Conservation (phyloP, 2,888 invertebrate species). For the Meloe dianella region DNA sequence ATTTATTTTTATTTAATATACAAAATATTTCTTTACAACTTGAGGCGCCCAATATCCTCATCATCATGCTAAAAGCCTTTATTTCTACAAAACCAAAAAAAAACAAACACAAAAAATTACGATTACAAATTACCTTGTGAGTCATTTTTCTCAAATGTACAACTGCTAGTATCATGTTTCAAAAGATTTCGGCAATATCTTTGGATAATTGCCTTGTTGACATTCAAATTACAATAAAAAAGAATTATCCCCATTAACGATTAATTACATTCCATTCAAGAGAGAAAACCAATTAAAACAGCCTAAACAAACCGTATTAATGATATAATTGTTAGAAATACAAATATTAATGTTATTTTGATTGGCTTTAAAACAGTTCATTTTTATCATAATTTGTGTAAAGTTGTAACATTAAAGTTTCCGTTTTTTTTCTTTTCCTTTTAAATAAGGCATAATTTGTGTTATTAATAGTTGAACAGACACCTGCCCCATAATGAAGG, state of each 20-base stretch:
- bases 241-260: not conserved
- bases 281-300: not conserved
- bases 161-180: not conserved
- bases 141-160: not conserved
- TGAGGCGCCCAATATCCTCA: not conserved
- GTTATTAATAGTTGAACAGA: slow-evolving; percentile 48
- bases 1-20: slow-evolving; percentile 6
- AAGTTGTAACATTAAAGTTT: slow-evolving; percentile 25
- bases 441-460: slow-evolving; percentile 42
- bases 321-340: not conserved
- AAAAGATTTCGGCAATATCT: not conserved
- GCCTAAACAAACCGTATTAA: not conserved
- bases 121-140: slow-evolving; percentile 5
- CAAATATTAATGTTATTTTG: slow-evolving; percentile 25
- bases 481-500: slow-evolving; percentile 53
- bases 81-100: not conserved
- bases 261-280: slow-evolving; percentile 4
- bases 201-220: slow-evolving; percentile 4
- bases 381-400: slow-evolving; percentile 26
- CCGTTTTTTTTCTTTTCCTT: not conserved
- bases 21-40: not conserved
- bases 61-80: slow-evolving; percentile 9
- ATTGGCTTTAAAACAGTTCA: slow-evolving; percentile 24
- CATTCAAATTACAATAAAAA: slow-evolving; percentile 9
- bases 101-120: not conserved